A percentile compares a stretch with the other conserved stretches of the same genome.
These are phyloP conservation scores for Podiceps cristatus DNA, from an alignment of 2,113 vertebrate species.

Conservation along the genomic window DNA sequence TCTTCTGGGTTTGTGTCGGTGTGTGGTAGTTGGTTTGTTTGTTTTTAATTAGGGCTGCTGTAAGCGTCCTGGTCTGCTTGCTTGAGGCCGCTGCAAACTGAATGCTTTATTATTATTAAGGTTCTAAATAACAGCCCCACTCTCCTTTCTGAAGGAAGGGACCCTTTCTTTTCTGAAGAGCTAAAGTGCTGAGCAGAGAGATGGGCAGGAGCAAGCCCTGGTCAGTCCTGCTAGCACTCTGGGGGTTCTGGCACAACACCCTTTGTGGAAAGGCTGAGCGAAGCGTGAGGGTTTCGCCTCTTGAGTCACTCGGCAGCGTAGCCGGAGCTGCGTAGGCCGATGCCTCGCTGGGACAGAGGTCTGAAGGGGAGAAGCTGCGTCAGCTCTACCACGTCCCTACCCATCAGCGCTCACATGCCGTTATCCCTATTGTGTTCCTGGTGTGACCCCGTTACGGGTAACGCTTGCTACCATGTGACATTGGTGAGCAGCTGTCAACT, in stretches of 20 bases:
- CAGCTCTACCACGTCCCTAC: not conserved
- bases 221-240: not conserved
- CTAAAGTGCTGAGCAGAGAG: not conserved
- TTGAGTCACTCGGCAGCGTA: not conserved
- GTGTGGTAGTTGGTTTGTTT: too few relatives aligned
- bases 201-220: not conserved
- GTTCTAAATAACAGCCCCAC: too few relatives aligned
- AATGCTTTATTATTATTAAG: not conserved
- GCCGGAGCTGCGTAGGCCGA: not conserved
- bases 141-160: not conserved
- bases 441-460: not conserved
- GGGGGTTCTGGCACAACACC: not conserved
- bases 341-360: not conserved
- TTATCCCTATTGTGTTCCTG: not conserved
- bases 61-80: not conserved
- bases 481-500: not conserved
- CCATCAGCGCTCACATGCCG: not conserved
- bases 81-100: not conserved
- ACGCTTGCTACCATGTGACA: not conserved
- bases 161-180: not conserved
- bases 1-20: too few relatives aligned
- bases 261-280: not conserved
- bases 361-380: not conserved
- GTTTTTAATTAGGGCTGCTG: not conserved
- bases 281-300: rapidly evolving